phyloP scores from a whole-genome alignment of 1,140 invertebrate genomes.

The Galleria mellonella region DNA sequence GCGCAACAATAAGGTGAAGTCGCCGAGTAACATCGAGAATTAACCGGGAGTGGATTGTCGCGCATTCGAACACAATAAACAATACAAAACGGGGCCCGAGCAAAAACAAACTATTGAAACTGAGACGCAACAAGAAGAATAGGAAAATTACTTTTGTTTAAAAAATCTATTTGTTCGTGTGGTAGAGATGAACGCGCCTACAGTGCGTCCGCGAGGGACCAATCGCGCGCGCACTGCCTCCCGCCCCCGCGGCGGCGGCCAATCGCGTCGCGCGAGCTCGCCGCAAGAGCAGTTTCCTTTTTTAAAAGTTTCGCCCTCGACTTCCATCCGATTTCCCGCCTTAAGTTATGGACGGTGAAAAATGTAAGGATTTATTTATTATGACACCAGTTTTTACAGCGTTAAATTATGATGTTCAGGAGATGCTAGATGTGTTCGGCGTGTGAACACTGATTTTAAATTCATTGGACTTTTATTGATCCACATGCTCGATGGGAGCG shows the following conservation, averaged over 20 bases:
- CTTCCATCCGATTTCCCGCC: conserved; percentile 70
- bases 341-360: conserved; percentile 64
- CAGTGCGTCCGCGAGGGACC: conserved; percentile 39
- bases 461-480: conserved; percentile 42
- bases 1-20: conserved; percentile 49
- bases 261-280: conserved; percentile 32
- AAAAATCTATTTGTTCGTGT: conserved; percentile 70
- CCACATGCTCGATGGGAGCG: too few species aligned
- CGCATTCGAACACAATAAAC: conserved; percentile 60
- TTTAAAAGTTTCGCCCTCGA: conserved; percentile 67
- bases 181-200: conserved; percentile 61
- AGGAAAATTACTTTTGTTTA: conserved; percentile 73
- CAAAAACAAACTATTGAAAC: conserved; percentile 69
- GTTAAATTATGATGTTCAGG: conserved; percentile 62
- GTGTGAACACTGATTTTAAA: conserved; percentile 24
- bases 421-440: conserved; percentile 4
- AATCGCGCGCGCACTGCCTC: conserved; percentile 42
- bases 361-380: conserved; percentile 64
- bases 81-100: conserved; percentile 61
- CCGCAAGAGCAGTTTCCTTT: conserved; percentile 65
- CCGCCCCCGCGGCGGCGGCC: conserved; percentile 43
- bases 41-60: conserved; percentile 66
- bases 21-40: conserved; percentile 61
- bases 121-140: conserved; percentile 66
- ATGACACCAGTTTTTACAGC: conserved; percentile 49